These are phyloP conservation scores for Callopanchax toddi DNA, from an alignment of 2,113 vertebrate genomes.

Conservation along the genomic window DNA sequence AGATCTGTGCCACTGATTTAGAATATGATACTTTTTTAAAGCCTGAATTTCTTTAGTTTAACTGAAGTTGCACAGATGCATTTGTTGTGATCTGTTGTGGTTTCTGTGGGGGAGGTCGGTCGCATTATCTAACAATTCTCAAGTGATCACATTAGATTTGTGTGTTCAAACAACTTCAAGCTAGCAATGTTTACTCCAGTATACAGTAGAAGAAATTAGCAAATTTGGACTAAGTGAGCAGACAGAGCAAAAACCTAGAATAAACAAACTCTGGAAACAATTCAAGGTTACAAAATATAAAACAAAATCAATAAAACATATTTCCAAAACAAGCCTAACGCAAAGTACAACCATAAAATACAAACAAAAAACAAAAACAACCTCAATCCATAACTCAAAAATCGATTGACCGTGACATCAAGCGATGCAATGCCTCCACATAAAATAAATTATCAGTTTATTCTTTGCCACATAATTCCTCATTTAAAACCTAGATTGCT, in stretches of 20 bases:
- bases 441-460: not conserved
- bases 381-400: not conserved
- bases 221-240: no score
- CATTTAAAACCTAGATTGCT: no score
- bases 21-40: no score
- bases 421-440: not conserved
- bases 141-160: not conserved
- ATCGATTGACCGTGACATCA: not conserved
- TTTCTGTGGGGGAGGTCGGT: not conserved
- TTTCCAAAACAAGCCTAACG: not conserved
- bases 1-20: no score
- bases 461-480: not conserved
- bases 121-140: not conserved
- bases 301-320: not conserved
- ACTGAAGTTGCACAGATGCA: no score
- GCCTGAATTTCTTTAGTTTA: no score
- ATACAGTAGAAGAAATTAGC: not conserved
- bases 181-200: not conserved
- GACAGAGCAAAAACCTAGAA: no score
- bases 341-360: not conserved
- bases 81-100: no score
- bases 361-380: not conserved
- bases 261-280: no score
- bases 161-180: not conserved
- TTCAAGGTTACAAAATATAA: not conserved